Evolutionary conservation across 2,113 vertebrate genomes (phyloP).

Genomic region (Ornithorhynchus anatinus): DNA sequence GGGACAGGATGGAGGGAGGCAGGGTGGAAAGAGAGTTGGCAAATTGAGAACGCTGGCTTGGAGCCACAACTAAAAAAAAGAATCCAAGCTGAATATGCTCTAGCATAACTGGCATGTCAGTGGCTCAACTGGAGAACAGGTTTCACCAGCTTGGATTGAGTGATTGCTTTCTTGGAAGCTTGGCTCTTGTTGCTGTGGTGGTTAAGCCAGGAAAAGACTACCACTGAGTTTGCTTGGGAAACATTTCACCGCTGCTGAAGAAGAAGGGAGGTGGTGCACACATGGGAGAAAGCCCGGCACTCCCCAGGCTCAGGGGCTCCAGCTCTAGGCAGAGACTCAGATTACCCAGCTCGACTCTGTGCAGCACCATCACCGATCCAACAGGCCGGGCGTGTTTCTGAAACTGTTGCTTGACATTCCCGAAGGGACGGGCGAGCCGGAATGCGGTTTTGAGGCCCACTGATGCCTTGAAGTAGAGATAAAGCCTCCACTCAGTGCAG

Average conservation of each 20-base stretch:
- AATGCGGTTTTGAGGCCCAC: neutral
- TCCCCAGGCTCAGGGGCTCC: neutral
- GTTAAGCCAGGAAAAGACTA: slow-evolving; percentile 40
- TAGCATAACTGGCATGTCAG: slow-evolving; percentile 33
- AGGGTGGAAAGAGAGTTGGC: slow-evolving; percentile 11
- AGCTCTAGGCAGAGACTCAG: slow-evolving; percentile 1
- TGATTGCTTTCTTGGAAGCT: slow-evolving; percentile 57
- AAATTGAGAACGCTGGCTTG: slow-evolving; percentile 23
- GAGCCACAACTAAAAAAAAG: slow-evolving; percentile 36
- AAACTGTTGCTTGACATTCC: slow-evolving; percentile 13
- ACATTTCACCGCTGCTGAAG: slow-evolving; percentile 8
- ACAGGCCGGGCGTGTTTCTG: neutral
- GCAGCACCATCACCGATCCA: neutral
- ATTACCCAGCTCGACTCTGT: slow-evolving; percentile 38
- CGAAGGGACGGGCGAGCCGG: neutral
- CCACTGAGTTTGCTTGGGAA: slow-evolving; percentile 5
- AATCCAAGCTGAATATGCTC: slow-evolving; percentile 24
- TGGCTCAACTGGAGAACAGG: slow-evolving; percentile 50
- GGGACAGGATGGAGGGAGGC: accelerated
- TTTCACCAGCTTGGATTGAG: slow-evolving; percentile 62
- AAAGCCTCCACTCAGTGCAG: neutral
- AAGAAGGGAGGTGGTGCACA: neutral
- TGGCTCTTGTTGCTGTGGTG: slow-evolving; percentile 48
- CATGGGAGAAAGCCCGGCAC: slow-evolving; percentile 34
- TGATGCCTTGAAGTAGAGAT: neutral